A percentile compares a stretch with the other conserved stretches of the same genome.
These are phyloP conservation scores for Taurulus bubalis DNA, from an alignment of 2,113 vertebrate genomes.

Conservation along the genomic window DNA sequence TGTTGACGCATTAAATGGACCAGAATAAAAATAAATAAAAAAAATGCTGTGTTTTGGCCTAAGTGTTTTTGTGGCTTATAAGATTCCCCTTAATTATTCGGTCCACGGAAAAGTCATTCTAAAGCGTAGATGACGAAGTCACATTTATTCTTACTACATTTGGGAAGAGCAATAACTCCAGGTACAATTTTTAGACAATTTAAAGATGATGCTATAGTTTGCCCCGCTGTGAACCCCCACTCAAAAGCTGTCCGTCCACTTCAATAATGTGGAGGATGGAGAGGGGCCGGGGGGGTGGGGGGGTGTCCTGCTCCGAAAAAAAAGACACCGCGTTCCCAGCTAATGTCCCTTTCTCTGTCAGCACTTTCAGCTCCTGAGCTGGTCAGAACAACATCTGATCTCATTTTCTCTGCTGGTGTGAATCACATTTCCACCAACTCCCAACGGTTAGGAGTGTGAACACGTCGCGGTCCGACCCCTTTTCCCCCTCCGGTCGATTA, in stretches of 20 bases:
- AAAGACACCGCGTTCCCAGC: slow-evolving; percentile 45
- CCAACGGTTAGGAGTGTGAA: slow-evolving; percentile 21
- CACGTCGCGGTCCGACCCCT: slow-evolving; percentile 9
- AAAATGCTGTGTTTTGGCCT: not conserved
- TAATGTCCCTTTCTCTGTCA: slow-evolving; percentile 15
- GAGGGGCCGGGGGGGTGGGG: not conserved
- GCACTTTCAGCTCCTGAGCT: slow-evolving; percentile 18
- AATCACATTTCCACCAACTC: slow-evolving; percentile 35
- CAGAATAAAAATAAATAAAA: not conserved
- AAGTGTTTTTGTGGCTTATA: not conserved
- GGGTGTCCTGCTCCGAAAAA: slow-evolving; percentile 16
- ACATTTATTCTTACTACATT: not conserved
- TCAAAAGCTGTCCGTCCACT: slow-evolving; percentile 15
- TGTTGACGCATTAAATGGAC: no score
- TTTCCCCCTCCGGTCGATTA: not conserved
- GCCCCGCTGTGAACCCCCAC: not conserved
- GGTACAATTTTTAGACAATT: slow-evolving; percentile 12
- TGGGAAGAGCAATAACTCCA: not conserved
- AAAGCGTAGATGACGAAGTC: not conserved
- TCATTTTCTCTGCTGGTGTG: slow-evolving; percentile 30
- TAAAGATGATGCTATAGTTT: not conserved
- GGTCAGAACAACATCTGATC: slow-evolving; percentile 39
- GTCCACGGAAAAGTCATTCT: not conserved
- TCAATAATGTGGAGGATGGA: slow-evolving; percentile 3
- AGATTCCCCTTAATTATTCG: not conserved